Conservation (phyloP, 2,888 invertebrate genomes). For the Yponomeuta plumbellus region DNA sequence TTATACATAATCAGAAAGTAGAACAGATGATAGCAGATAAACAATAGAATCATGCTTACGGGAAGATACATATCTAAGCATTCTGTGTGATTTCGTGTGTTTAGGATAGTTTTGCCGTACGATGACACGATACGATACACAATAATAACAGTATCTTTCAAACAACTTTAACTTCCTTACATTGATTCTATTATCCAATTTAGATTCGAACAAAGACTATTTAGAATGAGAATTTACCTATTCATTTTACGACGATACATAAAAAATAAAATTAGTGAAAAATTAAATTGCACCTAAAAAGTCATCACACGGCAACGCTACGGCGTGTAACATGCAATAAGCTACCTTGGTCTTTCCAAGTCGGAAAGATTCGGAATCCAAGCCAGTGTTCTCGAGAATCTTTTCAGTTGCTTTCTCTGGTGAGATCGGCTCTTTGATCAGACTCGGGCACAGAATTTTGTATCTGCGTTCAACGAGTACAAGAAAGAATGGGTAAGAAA, state of each 20-base stretch:
- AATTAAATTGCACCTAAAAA: not conserved
- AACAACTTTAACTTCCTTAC: too few species aligned
- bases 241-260: too few species aligned
- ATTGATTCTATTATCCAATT: not conserved
- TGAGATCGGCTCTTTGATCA: constrained; percentile 83
- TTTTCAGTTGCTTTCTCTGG: constrained; percentile 87
- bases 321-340: constrained; percentile 14
- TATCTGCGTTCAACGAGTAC: constrained; percentile 85
- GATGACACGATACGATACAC: too few species aligned
- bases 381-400: constrained; percentile 88
- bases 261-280: too few species aligned
- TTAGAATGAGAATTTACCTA: too few species aligned
- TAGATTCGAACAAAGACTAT: too few species aligned
- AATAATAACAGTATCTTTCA: too few species aligned
- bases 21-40: not conserved
- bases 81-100: not conserved
- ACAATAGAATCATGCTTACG: not conserved
- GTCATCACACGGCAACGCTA: not conserved
- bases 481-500: constrained; percentile 51
- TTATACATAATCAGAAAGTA: not conserved
- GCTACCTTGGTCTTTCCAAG: constrained; percentile 97
- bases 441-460: constrained; percentile 98
- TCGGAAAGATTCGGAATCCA: constrained; percentile 95
- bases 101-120: not conserved
- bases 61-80: not conserved